Evolutionary conservation across 2,888 invertebrate genomes (phyloP).

Genomic region (Melitaea athalia): DNA sequence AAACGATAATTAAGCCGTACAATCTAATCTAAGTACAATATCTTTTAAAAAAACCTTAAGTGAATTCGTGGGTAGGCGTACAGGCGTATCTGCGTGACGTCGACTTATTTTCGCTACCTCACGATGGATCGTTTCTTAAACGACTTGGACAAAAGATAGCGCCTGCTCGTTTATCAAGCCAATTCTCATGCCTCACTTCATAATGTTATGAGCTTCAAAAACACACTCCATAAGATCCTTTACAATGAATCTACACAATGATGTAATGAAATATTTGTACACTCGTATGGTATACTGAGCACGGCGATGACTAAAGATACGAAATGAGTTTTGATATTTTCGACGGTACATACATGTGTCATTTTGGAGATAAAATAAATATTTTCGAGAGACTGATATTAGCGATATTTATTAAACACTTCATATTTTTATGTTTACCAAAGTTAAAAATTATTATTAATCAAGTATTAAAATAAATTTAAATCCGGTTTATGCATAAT

Average conservation of each 20-base stretch:
- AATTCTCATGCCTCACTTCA: slow-evolving; percentile 35
- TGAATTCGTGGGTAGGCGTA: slow-evolving; percentile 13
- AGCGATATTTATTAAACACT: no score
- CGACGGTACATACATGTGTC: no score
- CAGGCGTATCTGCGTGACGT: slow-evolving; percentile 32
- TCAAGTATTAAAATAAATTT: no score
- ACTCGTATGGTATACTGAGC: background rate
- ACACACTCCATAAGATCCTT: slow-evolving; percentile 25
- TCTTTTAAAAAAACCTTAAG: slow-evolving; percentile 17
- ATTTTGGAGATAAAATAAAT: no score
- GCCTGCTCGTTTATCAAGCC: slow-evolving; percentile 37
- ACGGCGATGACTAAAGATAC: background rate
- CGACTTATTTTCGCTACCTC: slow-evolving; percentile 36
- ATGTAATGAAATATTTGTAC: background rate
- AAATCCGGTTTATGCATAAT: no score
- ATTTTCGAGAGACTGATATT: no score
- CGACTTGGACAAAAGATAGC: slow-evolving; percentile 41
- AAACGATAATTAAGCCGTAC: slow-evolving; percentile 8
- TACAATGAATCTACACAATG: slow-evolving; percentile 9
- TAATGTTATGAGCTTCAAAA: slow-evolving; percentile 30
- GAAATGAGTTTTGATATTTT: no score
- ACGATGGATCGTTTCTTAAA: slow-evolving; percentile 38
- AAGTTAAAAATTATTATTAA: no score
- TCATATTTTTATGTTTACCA: no score
- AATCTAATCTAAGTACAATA: slow-evolving; percentile 14